Evolutionary conservation across 2,888 invertebrate genomes (phyloP).

Genomic region (Penaeus monodon): DNA sequence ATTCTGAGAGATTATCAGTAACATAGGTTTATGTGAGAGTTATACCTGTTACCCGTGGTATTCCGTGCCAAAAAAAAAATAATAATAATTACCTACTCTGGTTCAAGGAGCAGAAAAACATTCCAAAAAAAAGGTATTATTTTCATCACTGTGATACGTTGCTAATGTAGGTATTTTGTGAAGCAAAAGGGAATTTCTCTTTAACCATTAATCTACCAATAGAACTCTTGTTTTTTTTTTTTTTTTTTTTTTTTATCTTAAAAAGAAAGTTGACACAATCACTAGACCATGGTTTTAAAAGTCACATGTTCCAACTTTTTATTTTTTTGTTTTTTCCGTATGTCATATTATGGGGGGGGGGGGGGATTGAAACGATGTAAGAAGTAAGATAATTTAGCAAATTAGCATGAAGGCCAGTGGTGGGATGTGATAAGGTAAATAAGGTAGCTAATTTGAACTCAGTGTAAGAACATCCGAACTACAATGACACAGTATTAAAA

Average conservation of each 20-base stretch:
- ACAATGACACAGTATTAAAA: too few relatives aligned
- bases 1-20: conserved; percentile 41
- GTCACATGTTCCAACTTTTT: too few relatives aligned
- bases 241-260: not conserved
- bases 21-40: conserved; percentile 38
- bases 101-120: conserved; percentile 42
- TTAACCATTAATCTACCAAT: not conserved
- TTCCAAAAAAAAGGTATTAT: conserved; percentile 35
- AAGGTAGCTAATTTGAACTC: too few relatives aligned
- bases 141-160: conserved; percentile 52
- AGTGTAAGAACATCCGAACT: too few relatives aligned
- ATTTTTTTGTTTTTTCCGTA: too few relatives aligned
- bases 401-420: too few relatives aligned
- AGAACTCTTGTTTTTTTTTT: conserved; percentile 7
- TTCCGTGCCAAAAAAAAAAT: conserved; percentile 58
- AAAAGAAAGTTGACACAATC: too few relatives aligned
- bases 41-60: conserved; percentile 44
- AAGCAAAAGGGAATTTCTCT: conserved; percentile 10
- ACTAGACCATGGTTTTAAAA: too few relatives aligned
- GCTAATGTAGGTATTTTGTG: conserved; percentile 26
- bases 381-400: too few relatives aligned
- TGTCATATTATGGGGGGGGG: too few relatives aligned
- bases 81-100: conserved; percentile 33
- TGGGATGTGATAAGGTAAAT: too few relatives aligned
- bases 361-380: too few relatives aligned